phyloP scores from a whole-genome alignment of 2,113 vertebrate species.

The Chloropsis cyanopogon region DNA sequence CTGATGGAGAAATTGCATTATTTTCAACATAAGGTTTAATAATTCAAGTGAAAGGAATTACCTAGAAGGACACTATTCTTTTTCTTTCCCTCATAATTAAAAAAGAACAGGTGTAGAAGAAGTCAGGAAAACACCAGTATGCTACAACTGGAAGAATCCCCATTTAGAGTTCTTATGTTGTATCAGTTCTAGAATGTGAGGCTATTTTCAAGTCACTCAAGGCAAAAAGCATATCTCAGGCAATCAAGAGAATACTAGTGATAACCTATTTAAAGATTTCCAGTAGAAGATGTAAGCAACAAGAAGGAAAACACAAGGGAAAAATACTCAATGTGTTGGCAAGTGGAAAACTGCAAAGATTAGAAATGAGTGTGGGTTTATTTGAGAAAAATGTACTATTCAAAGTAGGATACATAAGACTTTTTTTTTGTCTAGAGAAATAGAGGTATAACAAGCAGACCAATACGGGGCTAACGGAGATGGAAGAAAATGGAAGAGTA shows the following conservation, averaged over 20 bases:
- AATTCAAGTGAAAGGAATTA: neutral
- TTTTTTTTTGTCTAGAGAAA: neutral
- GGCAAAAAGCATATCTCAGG: neutral
- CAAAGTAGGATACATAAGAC: neutral
- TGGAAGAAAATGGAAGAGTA: neutral
- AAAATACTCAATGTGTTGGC: neutral
- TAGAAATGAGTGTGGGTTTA: neutral
- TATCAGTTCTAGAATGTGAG: neutral
- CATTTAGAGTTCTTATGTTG: neutral
- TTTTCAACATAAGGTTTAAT: neutral
- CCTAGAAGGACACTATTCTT: neutral
- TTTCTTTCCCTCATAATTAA: neutral
- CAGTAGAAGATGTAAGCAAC: neutral
- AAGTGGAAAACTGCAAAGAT: neutral
- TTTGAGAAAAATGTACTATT: neutral
- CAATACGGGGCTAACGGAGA: neutral
- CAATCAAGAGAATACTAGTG: neutral
- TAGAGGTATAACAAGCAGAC: neutral
- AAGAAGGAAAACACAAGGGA: neutral
- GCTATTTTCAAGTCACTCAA: neutral
- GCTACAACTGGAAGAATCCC: neutral
- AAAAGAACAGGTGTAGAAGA: neutral
- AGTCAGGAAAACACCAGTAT: neutral
- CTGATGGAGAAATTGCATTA: neutral
- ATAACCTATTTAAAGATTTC: neutral